Base-by-base conservation (phyloP, 2,888 invertebrate genomes). In the Phorcus lineatus region DNA sequence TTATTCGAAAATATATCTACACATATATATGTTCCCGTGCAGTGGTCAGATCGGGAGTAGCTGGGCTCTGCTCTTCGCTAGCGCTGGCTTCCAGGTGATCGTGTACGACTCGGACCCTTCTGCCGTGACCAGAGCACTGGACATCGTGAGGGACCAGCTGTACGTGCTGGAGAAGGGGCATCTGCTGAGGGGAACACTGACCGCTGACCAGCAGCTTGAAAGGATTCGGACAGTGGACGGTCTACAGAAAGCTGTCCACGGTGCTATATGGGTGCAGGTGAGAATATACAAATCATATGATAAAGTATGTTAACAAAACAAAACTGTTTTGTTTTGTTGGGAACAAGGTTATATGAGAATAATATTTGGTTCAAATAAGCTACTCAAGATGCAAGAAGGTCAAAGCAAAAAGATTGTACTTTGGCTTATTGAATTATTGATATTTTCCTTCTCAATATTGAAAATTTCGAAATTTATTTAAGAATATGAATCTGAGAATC, bases 41-140 rank as follows among this genome's bases (percentile, higher is more conserved):
- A 99, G 98, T 93, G 99, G 99, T 2, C 94, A 99, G 78, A 98
- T 99, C 89, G 99, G 99, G 2, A 95, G 97, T 80, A 98, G 98
- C 89, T 99, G 98, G 98, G 97, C 98, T 0, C 98, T 99, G 97
- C 94, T 99, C 66, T 99, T 98, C 93, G 97, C 98, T 70, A 83
- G 86, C 16, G 97, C 96, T 7, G 98, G 98, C 11, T 98, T 98
- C 93, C 95, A 96, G 91, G 98, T 98, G 28, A 94, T 95, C n/a
- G 94, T 99, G 77, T 98, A 95, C 92, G 99, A 99, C 84, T 86
- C 91, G 11, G 85, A 86, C 7, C 80, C 86, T 1, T 81, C 83
- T 0, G 92, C 91, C 79, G 82, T 92, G 7, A 54, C 77, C 2
- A 81, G 82, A n/a, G 91, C 92, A 0, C 93, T 97, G 0, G 94